phyloP scores from a whole-genome alignment of 2,113 vertebrate genomes.

The Irena cyanogastra region DNA sequence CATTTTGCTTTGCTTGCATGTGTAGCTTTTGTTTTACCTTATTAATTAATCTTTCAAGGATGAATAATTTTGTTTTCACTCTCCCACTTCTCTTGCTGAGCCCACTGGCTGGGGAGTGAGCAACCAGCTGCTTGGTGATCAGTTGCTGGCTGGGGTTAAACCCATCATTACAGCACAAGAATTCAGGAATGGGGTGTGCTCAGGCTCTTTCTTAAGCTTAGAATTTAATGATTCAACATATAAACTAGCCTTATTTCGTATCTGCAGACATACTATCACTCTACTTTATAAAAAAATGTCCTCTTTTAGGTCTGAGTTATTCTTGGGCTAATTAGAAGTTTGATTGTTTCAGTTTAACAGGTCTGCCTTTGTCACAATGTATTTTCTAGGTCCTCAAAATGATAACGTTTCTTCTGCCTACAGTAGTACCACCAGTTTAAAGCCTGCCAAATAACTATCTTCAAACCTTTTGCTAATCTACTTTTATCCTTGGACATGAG shows the following conservation, averaged over 20 bases:
- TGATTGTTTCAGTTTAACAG: neutral
- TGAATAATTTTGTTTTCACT: neutral
- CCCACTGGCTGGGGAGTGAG: fast-evolving
- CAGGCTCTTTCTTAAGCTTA: neutral
- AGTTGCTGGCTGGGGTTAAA: neutral
- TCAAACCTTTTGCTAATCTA: neutral
- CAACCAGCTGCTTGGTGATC: neutral
- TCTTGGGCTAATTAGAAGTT: neutral
- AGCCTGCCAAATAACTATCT: neutral
- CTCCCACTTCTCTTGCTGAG: neutral
- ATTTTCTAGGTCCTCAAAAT: neutral
- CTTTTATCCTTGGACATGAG: neutral
- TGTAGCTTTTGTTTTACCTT: neutral
- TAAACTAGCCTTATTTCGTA: neutral
- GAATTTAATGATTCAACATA: neutral
- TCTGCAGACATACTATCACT: neutral
- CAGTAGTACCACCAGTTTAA: neutral
- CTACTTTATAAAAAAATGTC: neutral
- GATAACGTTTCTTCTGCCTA: neutral
- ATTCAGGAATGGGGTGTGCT: neutral
- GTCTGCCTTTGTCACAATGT: fast-evolving
- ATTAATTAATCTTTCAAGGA: neutral
- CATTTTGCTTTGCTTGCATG: neutral
- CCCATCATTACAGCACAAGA: neutral
- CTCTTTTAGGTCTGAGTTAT: neutral